phyloP scores from a whole-genome alignment of 64 coral and sea anemone species.

The Porites lutea region DNA sequence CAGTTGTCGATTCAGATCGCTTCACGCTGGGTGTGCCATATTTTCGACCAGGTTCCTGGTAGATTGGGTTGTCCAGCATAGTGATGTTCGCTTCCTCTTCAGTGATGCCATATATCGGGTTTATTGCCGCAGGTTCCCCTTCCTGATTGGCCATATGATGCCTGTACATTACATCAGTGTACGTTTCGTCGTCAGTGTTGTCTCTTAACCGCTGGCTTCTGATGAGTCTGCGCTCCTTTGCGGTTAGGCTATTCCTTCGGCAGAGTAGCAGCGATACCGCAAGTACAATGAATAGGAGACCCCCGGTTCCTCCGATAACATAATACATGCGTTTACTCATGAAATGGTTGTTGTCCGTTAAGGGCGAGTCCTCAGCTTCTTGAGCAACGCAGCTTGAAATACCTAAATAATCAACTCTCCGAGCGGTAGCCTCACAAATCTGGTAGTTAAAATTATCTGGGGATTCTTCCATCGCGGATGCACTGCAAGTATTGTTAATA shows the following conservation, averaged over 20 bases:
- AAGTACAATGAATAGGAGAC: neutral
- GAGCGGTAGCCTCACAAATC: neutral
- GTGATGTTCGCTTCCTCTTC: constrained; percentile 2
- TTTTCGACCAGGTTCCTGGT: constrained; percentile 3
- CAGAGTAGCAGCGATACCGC: neutral
- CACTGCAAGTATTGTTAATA: constrained; percentile 11
- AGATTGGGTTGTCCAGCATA: constrained; percentile 48
- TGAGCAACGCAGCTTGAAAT: neutral
- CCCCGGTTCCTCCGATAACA: neutral
- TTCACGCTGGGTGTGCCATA: neutral
- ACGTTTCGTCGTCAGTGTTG: neutral
- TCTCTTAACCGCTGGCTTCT: neutral
- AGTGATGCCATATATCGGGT: constrained; percentile 35
- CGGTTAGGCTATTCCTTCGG: constrained; percentile 4
- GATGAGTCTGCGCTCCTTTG: neutral
- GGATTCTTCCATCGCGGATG: neutral
- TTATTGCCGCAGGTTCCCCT: neutral
- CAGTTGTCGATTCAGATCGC: neutral
- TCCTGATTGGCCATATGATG: constrained; percentile 56
- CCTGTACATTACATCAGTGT: constrained; percentile 53
- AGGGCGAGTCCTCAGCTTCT: neutral
- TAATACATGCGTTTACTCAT: neutral
- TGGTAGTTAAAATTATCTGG: neutral
- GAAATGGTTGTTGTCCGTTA: neutral
- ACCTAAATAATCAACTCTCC: neutral